phyloP scores from a whole-genome alignment of 2,888 invertebrate species.

The Erebia epiphron region DNA sequence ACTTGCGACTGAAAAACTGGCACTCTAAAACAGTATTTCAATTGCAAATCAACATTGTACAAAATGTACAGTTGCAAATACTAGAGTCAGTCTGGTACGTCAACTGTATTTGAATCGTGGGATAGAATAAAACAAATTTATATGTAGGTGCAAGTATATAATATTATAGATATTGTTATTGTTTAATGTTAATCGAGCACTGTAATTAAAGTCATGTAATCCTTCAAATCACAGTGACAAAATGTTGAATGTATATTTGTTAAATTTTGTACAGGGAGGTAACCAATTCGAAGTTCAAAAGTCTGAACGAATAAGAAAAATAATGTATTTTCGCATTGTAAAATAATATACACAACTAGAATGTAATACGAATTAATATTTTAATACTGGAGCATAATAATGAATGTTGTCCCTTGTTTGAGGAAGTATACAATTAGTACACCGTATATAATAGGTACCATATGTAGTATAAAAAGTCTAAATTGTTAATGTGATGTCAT shows the following conservation, averaged over 20 bases:
- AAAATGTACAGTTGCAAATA: constrained; percentile 32
- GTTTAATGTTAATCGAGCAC: constrained; percentile 39
- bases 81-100: neutral
- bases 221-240: constrained; percentile 82
- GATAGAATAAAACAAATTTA: constrained; percentile 6
- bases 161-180: constrained; percentile 56
- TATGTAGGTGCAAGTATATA: constrained; percentile 24
- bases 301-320: constrained; percentile 72
- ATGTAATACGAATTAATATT: constrained; percentile 77
- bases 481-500: constrained; percentile 43
- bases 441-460: constrained; percentile 48
- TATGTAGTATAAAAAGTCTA: constrained; percentile 20
- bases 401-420: constrained; percentile 67
- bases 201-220: constrained; percentile 30
- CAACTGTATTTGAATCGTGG: neutral
- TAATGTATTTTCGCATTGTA: constrained; percentile 81
- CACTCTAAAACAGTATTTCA: constrained; percentile 30
- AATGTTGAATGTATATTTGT: constrained; percentile 73
- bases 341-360: constrained; percentile 76
- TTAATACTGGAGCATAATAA: constrained; percentile 73
- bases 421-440: constrained; percentile 67
- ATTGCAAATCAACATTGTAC: constrained; percentile 29
- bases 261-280: constrained; percentile 79
- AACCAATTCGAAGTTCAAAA: constrained; percentile 77
- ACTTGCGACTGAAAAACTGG: constrained; percentile 32